Conservation (phyloP, 2,113 vertebrate species). For the Egretta garzetta region DNA sequence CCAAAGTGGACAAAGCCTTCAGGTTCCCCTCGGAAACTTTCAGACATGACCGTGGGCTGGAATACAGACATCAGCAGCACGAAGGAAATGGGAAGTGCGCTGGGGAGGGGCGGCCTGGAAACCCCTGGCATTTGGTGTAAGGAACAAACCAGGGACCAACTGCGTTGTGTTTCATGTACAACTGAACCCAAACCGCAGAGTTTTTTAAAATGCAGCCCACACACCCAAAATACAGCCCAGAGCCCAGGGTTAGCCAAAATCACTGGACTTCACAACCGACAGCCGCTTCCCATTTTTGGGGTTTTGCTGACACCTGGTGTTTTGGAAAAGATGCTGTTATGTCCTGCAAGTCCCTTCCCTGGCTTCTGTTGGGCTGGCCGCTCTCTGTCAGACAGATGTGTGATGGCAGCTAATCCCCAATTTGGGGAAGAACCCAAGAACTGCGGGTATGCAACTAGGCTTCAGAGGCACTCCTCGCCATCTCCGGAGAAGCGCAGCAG, state of each 20-base stretch:
- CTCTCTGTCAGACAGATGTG: neutral
- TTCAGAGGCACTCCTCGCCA: neutral
- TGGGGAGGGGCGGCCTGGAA: neutral
- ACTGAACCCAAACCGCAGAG: neutral
- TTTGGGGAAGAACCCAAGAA: neutral
- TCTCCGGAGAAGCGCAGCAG: neutral
- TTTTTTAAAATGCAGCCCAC: neutral
- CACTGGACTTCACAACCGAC: neutral
- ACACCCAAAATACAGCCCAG: neutral
- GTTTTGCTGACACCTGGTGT: slow-evolving; percentile 61
- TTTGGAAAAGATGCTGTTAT: neutral
- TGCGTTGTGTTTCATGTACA: neutral
- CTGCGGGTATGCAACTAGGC: too few relatives aligned
- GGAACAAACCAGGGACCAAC: neutral
- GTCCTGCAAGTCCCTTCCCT: neutral
- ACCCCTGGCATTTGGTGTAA: neutral
- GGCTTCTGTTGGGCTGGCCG: fast-evolving
- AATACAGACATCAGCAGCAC: fast-evolving
- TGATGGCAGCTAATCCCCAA: neutral
- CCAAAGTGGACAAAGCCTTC: neutral
- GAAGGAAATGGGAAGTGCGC: fast-evolving
- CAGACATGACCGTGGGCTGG: neutral
- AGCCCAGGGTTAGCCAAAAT: fast-evolving
- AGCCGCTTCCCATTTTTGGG: neutral
- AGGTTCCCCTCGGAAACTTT: neutral